These are phyloP conservation scores for Acleris literana DNA, from an alignment of 2,888 invertebrate species.

Conservation along the genomic window DNA sequence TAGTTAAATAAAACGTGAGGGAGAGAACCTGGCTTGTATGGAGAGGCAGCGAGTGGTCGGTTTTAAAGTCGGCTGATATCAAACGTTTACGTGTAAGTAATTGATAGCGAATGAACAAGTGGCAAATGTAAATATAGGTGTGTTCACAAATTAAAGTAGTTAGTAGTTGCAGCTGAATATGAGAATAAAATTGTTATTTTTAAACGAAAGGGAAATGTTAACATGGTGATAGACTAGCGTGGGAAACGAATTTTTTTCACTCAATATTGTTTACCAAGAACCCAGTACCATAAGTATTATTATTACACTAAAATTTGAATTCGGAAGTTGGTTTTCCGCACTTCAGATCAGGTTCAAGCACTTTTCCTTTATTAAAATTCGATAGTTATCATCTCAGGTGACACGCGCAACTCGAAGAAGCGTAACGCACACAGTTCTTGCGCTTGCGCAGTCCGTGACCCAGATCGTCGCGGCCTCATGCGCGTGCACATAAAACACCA, in stretches of 20 bases:
- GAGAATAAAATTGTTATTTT: too few species aligned
- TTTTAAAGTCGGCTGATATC: background rate
- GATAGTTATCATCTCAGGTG: too few species aligned
- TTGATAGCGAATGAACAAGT: conserved; percentile 14
- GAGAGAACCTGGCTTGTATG: background rate
- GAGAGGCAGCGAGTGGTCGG: background rate
- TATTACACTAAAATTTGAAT: too few species aligned
- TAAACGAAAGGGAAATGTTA: too few species aligned
- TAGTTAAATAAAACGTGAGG: background rate
- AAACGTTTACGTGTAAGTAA: background rate
- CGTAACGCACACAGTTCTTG: conserved; percentile 15
- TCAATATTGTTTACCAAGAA: too few species aligned
- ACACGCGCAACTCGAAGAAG: background rate
- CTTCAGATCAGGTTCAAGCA: too few species aligned
- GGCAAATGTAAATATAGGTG: conserved; percentile 18
- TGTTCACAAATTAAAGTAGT: conserved; percentile 11
- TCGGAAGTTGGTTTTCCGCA: too few species aligned
- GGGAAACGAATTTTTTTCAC: too few species aligned
- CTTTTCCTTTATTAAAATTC: too few species aligned
- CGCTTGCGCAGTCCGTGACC: conserved; percentile 34
- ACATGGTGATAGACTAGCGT: too few species aligned
- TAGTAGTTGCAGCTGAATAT: background rate
- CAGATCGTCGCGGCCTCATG: conserved; percentile 29
- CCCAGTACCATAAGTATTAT: too few species aligned
- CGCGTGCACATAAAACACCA: conserved; percentile 33